Evolutionary conservation across 2,888 invertebrate species (phyloP).

Genomic region (Marasmarcha lunaedactyla): DNA sequence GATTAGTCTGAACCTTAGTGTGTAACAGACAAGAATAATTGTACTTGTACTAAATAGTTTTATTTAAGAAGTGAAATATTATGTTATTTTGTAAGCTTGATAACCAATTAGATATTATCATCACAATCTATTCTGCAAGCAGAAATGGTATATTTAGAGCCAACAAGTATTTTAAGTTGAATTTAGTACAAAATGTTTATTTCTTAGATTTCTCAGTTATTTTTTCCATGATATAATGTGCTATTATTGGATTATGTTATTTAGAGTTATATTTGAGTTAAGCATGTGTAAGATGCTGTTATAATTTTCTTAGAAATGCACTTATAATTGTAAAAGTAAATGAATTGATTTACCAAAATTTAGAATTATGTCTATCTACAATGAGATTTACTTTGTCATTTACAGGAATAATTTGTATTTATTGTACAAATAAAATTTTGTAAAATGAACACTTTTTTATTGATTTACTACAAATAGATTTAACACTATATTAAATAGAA

Average conservation of each 20-base stretch:
- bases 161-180: conserved; percentile 32
- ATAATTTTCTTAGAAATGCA: background rate
- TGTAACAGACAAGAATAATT: too few relatives aligned
- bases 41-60: too few relatives aligned
- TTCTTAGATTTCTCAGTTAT: background rate
- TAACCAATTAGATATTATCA: conserved; percentile 21
- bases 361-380: too few relatives aligned
- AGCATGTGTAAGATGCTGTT: background rate
- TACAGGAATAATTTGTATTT: conserved; percentile 64
- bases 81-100: conserved; percentile 12
- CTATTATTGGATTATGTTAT: background rate
- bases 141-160: conserved; percentile 25
- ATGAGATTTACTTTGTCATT: too few relatives aligned
- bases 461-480: background rate
- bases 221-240: background rate
- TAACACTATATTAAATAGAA: conserved; percentile 1
- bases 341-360: background rate
- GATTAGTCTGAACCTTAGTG: background rate
- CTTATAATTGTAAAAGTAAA: background rate
- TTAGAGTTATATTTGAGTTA: background rate
- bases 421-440: conserved; percentile 69
- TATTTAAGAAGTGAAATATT: too few relatives aligned
- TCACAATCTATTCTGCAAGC: conserved; percentile 30
- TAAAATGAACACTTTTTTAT: conserved; percentile 30
- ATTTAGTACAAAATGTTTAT: conserved; percentile 49